Evolutionary conservation across 2,797 vertebrate species (phyloP), one percentile per base, ranked within the genome.

Genomic region (Pyrocephalus nanus): DNA sequence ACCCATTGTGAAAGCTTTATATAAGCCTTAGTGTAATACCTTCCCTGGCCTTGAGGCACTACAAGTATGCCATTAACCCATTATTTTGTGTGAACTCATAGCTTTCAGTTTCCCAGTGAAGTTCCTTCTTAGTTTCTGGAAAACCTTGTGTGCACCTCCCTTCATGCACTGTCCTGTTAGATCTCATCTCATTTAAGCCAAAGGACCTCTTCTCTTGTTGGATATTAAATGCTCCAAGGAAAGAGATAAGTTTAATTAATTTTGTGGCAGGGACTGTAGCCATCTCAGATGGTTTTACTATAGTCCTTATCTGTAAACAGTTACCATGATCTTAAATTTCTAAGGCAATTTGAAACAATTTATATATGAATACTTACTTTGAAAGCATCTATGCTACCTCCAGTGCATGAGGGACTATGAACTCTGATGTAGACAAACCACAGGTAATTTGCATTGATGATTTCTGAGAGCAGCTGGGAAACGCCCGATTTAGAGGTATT

Each of bases 391-490:
- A 30, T 78, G n/a, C 58, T 78, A 19, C 51, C 43, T 67, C 15
- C 8, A 50, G n/a, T 19, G 10, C 61, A 6, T 20, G 16, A 16
- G 47, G 14, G 79, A 53, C 45, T 72, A 4, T 40, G 42, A 50
- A 15, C 42, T 78, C 60, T 25, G 53, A 32, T 15, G 34, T 32
- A 74, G 43, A 73, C 17, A 55, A 85, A 64, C 29, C 22, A 34
- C 30, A 34, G 82, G 27, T 62, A 70, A 89, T 83, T 88, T 88
- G 91, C 54, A 78, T 78, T 82, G 81, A 36, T 86, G 71, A 62
- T 74, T 92, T 94, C 72, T 75, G 65, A 69, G 64, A 93, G 77
- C 95, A 96, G 87, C 93, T 95, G 94, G 62, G 75, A 94, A 91
- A 36, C 42, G 32, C 57, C 50, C 0, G 4, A 66, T 92, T 84